Percentiles rank a stretch among this genome's conserved stretches.
Evolutionary conservation across 2,888 invertebrate species (phyloP).

Genomic region (Himalopsyche anomala): DNA sequence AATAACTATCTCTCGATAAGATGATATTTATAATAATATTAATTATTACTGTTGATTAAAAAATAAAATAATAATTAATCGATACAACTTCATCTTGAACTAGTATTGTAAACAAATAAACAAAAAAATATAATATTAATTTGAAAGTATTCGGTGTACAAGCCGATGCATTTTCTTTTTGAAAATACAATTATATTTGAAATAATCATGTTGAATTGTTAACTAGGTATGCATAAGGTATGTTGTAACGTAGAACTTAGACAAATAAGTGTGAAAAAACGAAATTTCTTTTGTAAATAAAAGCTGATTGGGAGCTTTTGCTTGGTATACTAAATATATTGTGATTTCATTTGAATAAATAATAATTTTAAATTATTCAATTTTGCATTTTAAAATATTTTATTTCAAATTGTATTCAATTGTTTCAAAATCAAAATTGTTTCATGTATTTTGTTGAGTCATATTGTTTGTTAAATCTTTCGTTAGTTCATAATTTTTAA

Average conservation of each 20-base stretch:
- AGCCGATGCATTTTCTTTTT: neutral
- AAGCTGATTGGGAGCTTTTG: neutral
- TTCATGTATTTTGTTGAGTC: too few relatives aligned
- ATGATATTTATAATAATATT: too few relatives aligned
- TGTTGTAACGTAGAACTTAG: conserved; percentile 58
- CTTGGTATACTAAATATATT: neutral
- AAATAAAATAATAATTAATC: conserved; percentile 45
- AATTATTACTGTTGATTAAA: conserved; percentile 16
- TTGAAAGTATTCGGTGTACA: neutral
- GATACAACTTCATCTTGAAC: conserved; percentile 41
- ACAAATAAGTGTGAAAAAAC: conserved; percentile 50
- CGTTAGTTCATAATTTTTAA: too few relatives aligned
- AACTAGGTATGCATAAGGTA: conserved; percentile 64
- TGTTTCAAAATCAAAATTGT: too few relatives aligned
- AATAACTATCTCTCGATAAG: neutral
- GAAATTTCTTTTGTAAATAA: conserved; percentile 29
- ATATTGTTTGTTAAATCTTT: too few relatives aligned
- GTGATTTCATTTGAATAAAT: neutral
- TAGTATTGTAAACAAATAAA: conserved; percentile 31
- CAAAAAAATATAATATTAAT: neutral
- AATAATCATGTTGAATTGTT: conserved; percentile 62
- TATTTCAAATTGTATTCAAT: too few relatives aligned
- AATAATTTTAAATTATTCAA: too few relatives aligned
- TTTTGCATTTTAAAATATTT: too few relatives aligned
- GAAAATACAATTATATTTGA: conserved; percentile 14